Conservation (phyloP, 2,888 invertebrate genomes). For the Argyresthia goedartella region DNA sequence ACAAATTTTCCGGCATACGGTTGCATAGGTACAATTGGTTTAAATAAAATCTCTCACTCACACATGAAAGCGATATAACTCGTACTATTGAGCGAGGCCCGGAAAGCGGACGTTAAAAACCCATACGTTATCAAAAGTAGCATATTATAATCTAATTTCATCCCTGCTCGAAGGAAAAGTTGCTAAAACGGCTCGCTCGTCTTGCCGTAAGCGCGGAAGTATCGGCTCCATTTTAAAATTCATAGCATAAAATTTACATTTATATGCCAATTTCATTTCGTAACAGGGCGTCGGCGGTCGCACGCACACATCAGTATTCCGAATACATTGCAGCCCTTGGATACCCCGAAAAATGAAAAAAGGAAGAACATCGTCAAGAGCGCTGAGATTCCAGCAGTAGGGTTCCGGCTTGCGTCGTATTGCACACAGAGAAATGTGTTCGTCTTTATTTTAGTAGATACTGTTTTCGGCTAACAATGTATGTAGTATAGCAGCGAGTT, state of each 20-base stretch:
- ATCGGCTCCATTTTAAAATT: slow-evolving; percentile 71
- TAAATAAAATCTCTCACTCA: not conserved
- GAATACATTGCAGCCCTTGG: slow-evolving; percentile 43
- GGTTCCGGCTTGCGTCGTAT: not conserved
- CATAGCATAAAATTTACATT: slow-evolving; percentile 72
- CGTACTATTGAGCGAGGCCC: not conserved
- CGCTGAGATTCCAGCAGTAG: not conserved
- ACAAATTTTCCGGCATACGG: no score
- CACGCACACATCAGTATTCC: slow-evolving; percentile 67
- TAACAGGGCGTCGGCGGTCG: slow-evolving; percentile 61
- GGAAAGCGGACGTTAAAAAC: slow-evolving; percentile 29
- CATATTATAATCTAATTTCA: slow-evolving; percentile 62
- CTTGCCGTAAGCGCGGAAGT: slow-evolving; percentile 53
- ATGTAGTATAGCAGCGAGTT: not conserved
- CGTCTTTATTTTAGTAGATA: not conserved
- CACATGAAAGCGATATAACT: no score
- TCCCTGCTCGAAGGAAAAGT: slow-evolving; percentile 48
- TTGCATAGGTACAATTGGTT: no score
- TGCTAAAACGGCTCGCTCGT: slow-evolving; percentile 43
- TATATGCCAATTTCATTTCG: slow-evolving; percentile 71
- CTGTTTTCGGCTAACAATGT: not conserved
- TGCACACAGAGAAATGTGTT: not conserved
- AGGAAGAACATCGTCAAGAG: not conserved
- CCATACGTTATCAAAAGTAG: slow-evolving; percentile 49
- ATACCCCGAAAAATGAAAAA: slow-evolving; percentile 41